These are phyloP conservation scores for Enteromius paludinosus DNA, from an alignment of 2,797 vertebrate species.

Conservation along the genomic window DNA sequence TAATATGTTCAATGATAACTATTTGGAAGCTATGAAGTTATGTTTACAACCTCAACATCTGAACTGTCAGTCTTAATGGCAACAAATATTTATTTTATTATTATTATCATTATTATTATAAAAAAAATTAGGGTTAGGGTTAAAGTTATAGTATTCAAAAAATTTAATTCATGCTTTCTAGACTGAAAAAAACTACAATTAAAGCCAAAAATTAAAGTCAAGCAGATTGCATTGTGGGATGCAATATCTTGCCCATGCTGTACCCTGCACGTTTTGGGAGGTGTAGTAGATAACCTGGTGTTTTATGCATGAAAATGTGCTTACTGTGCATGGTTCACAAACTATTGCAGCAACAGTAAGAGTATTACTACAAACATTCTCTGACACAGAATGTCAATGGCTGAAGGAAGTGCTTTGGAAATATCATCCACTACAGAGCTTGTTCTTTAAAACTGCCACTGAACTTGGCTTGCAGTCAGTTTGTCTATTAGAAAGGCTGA, in stretches of 20 bases:
- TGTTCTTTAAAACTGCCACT: slow-evolving; percentile 41
- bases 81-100: background rate
- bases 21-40: background rate
- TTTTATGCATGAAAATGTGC: background rate
- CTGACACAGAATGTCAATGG: background rate
- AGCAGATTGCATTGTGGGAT: slow-evolving; percentile 12
- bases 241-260: background rate
- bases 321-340: background rate
- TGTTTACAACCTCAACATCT: background rate
- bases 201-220: background rate
- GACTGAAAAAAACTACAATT: too few species aligned
- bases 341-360: background rate
- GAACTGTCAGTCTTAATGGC: background rate
- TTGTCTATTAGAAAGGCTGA: slow-evolving; percentile 68
- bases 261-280: background rate
- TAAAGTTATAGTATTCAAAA: background rate
- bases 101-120: background rate
- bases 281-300: slow-evolving; percentile 2
- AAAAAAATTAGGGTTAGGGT: too few species aligned
- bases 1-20: background rate
- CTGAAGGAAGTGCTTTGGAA: slow-evolving; percentile 61
- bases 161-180: background rate
- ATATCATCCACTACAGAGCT: slow-evolving; percentile 52
- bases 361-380: background rate
- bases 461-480: slow-evolving; percentile 72